Base-by-base conservation (phyloP, 2,797 vertebrate species). In the Hippocampus kuda region DNA sequence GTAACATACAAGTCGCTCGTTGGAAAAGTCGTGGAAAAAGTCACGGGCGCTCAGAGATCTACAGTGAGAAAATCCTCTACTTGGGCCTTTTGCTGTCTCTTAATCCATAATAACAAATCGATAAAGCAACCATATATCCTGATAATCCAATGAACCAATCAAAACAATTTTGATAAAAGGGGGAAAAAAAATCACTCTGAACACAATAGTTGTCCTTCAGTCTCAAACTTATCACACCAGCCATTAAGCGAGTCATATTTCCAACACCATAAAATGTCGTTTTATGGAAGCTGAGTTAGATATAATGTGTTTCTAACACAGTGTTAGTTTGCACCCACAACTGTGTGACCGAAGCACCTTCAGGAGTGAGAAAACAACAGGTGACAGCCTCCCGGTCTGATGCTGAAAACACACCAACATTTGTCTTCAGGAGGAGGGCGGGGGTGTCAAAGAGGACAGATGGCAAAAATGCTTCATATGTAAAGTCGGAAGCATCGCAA, bases 1-100 rank as follows among this genome's bases (percentile, higher is more conserved):
- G 85, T 77, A 83, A 88, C 86, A 81, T 75, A 82, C 80, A 80
- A 85, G 83, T 85, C 83, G 76, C 84, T 79, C 71, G 74, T 72
- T 79, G 75, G 81, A 83, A 88, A 84, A 84, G 85, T 86, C 81
- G 87, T 87, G 84, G 85, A 88, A 89, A 88, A 81, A 85, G 75
- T 69, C 80, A 81, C 72, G 72, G 79, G 34, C 64, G 38, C 67
- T 24, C 65, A 42, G 60, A 77, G 75, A 81, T 82, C 70, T 77
- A 67, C 71, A 66, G 71, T 68, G 76, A 83, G 76, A 86, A 85
- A 77, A 83, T 75, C 68, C 75, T 73, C 22, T 61, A 63, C 73
- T 69, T 42, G 46, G 68, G 15, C 3, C 8, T 60, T 60, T 60
- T 38, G 18, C 27, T 4, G 26, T 13, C 15, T 41, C n/a, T 27